A percentile compares a stretch with the other conserved stretches of the same genome.
Evolutionary conservation across 2,888 invertebrate species (phyloP).

Genomic region (Cataglyphis livida): DNA sequence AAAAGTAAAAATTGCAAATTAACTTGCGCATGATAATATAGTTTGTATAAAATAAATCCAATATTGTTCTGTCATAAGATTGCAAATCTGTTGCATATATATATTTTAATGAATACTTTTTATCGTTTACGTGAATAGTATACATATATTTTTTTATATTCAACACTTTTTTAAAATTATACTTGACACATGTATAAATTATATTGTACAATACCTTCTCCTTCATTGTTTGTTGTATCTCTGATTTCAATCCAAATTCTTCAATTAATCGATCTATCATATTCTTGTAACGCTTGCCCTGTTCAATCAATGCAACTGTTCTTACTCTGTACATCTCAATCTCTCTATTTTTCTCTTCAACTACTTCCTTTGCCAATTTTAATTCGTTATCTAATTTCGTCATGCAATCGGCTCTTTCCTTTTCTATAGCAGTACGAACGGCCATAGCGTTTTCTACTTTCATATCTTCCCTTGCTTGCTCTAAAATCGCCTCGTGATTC

Average conservation of each 20-base stretch:
- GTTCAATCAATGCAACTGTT: conserved; percentile 88
- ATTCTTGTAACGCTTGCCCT: conserved; percentile 89
- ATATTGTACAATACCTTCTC: conserved; percentile 80
- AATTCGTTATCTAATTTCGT: conserved; percentile 85
- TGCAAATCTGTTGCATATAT: background rate
- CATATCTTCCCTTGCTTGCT: conserved; percentile 90
- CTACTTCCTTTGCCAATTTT: conserved; percentile 83
- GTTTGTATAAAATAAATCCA: background rate
- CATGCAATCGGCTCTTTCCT: conserved; percentile 87
- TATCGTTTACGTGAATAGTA: background rate
- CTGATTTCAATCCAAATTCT: conserved; percentile 86
- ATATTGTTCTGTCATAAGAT: background rate
- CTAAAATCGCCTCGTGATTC: conserved; percentile 89
- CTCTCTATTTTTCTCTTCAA: conserved; percentile 86
- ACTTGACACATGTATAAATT: background rate
- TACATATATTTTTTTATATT: background rate
- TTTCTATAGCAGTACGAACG: conserved; percentile 86
- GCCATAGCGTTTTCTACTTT: conserved; percentile 88
- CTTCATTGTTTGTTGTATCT: conserved; percentile 86
- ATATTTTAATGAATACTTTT: background rate
- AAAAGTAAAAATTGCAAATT: too few species aligned
- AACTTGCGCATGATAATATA: too few species aligned
- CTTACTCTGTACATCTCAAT: conserved; percentile 84
- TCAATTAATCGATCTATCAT: conserved; percentile 89
- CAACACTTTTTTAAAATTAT: background rate